Evolutionary conservation across 2,113 vertebrate genomes (phyloP).

Genomic region (Crypturellus undulatus): DNA sequence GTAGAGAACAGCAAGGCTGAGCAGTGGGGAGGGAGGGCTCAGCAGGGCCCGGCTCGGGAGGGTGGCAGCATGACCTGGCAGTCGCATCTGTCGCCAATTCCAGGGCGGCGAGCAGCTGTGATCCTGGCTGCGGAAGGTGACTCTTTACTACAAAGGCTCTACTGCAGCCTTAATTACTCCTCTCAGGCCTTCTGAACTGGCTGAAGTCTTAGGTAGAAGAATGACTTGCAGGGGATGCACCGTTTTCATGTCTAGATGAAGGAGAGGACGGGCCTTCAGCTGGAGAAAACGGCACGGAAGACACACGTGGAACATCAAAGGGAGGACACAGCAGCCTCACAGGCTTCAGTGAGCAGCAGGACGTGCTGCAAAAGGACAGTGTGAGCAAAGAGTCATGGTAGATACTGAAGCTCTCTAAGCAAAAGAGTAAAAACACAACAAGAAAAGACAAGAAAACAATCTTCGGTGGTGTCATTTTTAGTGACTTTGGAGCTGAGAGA

Average conservation of each 20-base stretch:
- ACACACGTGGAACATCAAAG: neutral
- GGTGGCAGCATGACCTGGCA: neutral
- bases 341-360: neutral
- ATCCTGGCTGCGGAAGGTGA: accelerated
- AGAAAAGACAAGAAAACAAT: neutral
- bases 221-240: neutral
- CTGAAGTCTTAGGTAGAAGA: neutral
- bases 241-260: neutral
- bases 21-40: neutral
- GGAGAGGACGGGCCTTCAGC: neutral
- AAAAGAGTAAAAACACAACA: neutral
- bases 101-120: neutral
- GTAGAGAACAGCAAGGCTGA: accelerated
- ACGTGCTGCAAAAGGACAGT: neutral
- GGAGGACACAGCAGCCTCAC: neutral
- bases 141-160: neutral
- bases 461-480: neutral
- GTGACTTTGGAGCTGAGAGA: neutral
- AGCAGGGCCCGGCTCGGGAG: neutral
- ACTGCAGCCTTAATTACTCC: neutral
- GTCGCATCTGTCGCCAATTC: neutral
- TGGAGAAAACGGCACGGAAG: neutral
- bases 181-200: neutral
- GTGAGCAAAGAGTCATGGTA: neutral
- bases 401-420: accelerated